These are phyloP conservation scores for Argya squamiceps DNA, from an alignment of 2,797 vertebrate species.

Conservation along the genomic window DNA sequence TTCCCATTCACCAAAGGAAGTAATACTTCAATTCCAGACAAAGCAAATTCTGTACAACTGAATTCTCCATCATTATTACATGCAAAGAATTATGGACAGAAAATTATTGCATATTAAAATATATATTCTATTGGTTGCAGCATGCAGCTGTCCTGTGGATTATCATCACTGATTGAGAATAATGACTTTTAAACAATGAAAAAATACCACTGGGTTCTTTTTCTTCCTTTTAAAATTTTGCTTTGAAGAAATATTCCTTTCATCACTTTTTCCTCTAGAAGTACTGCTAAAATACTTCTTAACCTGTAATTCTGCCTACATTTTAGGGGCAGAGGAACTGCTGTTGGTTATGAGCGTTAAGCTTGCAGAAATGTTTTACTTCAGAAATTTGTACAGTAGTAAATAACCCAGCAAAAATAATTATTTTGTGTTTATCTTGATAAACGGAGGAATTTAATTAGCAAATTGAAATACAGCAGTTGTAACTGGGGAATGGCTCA, in stretches of 20 bases:
- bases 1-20: background rate
- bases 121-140: background rate
- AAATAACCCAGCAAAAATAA: slow-evolving; percentile 9
- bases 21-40: background rate
- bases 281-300: background rate
- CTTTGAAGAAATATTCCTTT: background rate
- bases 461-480: background rate
- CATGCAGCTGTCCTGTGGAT: background rate
- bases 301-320: background rate
- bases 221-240: background rate
- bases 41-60: background rate
- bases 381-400: background rate
- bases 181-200: background rate
- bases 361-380: background rate
- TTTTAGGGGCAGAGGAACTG: background rate
- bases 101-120: background rate
- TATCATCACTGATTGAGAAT: background rate
- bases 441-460: background rate
- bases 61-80: background rate
- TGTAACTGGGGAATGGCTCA: background rate
- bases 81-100: background rate
- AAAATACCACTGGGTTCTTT: background rate
- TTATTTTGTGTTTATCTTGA: background rate
- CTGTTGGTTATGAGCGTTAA: background rate
- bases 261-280: background rate